A percentile compares a stretch with the other conserved stretches of the same genome.
Conservation (phyloP, 2,797 vertebrate species). For the Graptemys geographica region DNA sequence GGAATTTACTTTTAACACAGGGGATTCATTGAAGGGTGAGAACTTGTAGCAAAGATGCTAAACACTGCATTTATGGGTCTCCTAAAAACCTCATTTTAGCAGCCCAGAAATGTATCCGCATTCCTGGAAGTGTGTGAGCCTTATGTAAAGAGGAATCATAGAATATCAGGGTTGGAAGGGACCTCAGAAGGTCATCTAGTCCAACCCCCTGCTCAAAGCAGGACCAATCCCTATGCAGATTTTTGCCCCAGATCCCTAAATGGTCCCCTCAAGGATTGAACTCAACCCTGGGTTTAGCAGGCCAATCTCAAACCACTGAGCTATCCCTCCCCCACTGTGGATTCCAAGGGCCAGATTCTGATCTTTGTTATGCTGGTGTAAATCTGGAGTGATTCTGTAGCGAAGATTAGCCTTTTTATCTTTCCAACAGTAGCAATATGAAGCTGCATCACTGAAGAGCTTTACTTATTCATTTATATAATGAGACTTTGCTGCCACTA, state of each 20-base stretch:
- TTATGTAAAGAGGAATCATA: background rate
- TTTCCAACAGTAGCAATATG: background rate
- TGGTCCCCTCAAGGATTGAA: too few species aligned
- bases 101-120: background rate
- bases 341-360: background rate
- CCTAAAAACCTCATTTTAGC: background rate
- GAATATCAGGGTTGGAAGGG: too few species aligned
- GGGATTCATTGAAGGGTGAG: background rate
- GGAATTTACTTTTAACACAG: background rate
- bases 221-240: too few species aligned
- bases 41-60: background rate
- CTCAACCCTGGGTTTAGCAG: too few species aligned
- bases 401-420: background rate
- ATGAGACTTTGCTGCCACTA: slow-evolving; percentile 19
- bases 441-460: background rate
- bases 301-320: too few species aligned
- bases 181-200: too few species aligned
- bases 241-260: too few species aligned
- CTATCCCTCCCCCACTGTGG: background rate
- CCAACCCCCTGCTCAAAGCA: too few species aligned
- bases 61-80: background rate
- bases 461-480: background rate
- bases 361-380: background rate
- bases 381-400: background rate
- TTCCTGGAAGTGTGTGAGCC: background rate